Evolutionary conservation across 1,140 invertebrate species (phyloP).

Genomic region (Tenebrio molitor): DNA sequence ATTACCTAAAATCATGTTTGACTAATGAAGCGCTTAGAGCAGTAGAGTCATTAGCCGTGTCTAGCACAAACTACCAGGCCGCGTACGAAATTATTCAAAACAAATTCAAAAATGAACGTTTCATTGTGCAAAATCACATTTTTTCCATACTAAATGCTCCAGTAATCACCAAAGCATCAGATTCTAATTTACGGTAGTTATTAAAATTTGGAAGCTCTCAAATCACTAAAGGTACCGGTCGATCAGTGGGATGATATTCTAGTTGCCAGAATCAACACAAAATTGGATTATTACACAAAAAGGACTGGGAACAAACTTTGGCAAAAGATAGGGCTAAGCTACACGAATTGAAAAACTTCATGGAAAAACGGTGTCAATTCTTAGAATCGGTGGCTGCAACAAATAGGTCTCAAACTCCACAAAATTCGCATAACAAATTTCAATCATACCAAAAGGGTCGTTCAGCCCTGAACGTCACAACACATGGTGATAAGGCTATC

Average conservation of each 20-base stretch:
- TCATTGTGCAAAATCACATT: conserved; percentile 60
- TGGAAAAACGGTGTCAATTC: background rate
- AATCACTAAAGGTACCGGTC: conserved; percentile 55
- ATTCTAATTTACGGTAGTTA: conserved; percentile 54
- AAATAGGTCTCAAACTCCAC: background rate
- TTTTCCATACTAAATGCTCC: conserved; percentile 56
- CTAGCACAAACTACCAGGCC: conserved; percentile 59
- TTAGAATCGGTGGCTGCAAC: background rate
- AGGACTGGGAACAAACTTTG: conserved; percentile 6
- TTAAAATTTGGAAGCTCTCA: conserved; percentile 61
- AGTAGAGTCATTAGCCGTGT: conserved; percentile 57
- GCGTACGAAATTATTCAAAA: conserved; percentile 61
- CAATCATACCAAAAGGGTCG: background rate
- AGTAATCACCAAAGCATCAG: conserved; percentile 50
- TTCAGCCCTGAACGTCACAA: background rate
- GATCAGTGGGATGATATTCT: conserved; percentile 45
- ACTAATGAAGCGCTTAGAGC: conserved; percentile 55
- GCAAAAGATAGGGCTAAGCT: background rate
- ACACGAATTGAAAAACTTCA: background rate
- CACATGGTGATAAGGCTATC: no score
- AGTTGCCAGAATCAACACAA: background rate
- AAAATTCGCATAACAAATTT: background rate
- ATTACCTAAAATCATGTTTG: conserved; percentile 58
- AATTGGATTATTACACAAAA: background rate
- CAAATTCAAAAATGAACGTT: conserved; percentile 61